Evolutionary conservation across 2,113 vertebrate genomes (phyloP), one percentile per base, ranked within the genome.

Genomic region (Sphaerodactylus townsendi): DNA sequence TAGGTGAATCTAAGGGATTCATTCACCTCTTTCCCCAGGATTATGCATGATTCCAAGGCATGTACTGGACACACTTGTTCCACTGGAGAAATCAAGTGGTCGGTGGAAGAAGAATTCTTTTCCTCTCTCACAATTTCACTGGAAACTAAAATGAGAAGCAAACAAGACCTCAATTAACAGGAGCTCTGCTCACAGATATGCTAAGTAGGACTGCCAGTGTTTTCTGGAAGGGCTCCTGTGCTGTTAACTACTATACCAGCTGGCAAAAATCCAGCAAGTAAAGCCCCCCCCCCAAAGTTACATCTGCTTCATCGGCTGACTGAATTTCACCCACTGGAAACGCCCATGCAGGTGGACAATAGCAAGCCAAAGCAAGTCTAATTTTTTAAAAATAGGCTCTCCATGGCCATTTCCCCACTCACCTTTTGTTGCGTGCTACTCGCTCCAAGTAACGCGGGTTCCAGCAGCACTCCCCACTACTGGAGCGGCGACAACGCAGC

Each of bases 1-100:
- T 53, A 71, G 35, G 69, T 89, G 90, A 82, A 35, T 90, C 72
- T 86, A 87, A 88, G 89, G 87, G 89, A 48, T 90, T 90, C 85
- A 62, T 92, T 93, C 89, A 92, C 86, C 77, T 81, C 77, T 81
- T 92, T 81, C 78, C 37, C 13, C 37, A n/a, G 35, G 1, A 5
- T 76, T 84, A 64, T 46, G 25, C 56, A 69, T 15, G 83, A 75
- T 83, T 78, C 74, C 70, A 87, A 89, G 85, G 66, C 74, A 77
- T 83, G 92, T 86, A 88, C 85, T 72, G 84, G 33, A 74, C 79
- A 86, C 0, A 81, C 37, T 65, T 56, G 37, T 39, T 70, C 41
- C 62, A 35, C 70, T 48, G 35, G 77, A 81, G 74, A 77, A 81
- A 74, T 0, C 0, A 77, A 84, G 41, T 77, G 1, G 0, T 2